Percentiles rank a stretch among this genome's conserved stretches.
Conservation (phyloP, 2,888 invertebrate species). For the Troides helena region DNA sequence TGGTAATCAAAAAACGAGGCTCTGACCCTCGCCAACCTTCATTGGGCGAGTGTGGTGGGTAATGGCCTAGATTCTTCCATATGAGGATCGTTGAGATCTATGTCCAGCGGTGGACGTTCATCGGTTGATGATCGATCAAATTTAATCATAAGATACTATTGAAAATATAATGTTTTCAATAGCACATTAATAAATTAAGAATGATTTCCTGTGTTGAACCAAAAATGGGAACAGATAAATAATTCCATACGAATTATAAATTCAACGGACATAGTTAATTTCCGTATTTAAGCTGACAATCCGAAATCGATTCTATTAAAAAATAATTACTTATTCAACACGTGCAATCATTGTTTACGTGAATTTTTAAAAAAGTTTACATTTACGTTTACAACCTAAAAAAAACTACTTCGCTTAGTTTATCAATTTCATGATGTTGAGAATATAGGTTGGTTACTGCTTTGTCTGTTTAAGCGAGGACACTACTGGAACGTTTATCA, state of each 20-base stretch:
- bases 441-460: too few relatives aligned
- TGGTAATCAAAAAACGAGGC: too few relatives aligned
- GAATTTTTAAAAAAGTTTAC: conserved; percentile 2
- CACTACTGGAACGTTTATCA: too few relatives aligned
- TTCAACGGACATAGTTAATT: conserved; percentile 18
- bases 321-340: conserved; percentile 25
- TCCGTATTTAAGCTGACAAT: conserved; percentile 25
- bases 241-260: conserved; percentile 20
- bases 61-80: too few relatives aligned
- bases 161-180: conserved; percentile 5
- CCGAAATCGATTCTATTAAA: conserved; percentile 15
- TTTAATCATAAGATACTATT: not conserved
- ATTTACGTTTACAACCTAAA: not conserved
- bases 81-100: too few relatives aligned
- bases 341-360: conserved; percentile 6
- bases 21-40: too few relatives aligned
- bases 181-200: conserved; percentile 20
- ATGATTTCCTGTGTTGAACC: conserved; percentile 2
- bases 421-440: too few relatives aligned
- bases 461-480: too few relatives aligned
- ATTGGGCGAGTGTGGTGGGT: too few relatives aligned
- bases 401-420: too few relatives aligned
- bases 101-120: too few relatives aligned
- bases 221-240: conserved; percentile 15
- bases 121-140: not conserved